Conservation (phyloP, 1,140 invertebrate species). For the Octopus bimaculoides region DNA sequence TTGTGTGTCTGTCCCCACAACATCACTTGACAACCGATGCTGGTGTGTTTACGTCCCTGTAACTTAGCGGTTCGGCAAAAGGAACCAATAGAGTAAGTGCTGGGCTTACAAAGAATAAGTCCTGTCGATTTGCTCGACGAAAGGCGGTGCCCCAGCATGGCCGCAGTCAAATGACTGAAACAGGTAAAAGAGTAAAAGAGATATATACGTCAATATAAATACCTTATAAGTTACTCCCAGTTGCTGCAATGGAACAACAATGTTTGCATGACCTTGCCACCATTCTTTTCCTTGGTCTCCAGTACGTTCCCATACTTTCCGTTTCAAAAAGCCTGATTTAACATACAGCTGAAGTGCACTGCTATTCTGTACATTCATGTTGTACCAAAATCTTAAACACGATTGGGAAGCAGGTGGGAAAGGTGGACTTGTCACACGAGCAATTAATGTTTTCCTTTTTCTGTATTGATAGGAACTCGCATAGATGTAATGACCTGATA, state of each 20-base stretch:
- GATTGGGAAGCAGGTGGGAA: slow-evolving; percentile 35
- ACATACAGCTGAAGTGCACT: slow-evolving; percentile 37
- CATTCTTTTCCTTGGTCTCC: slow-evolving; percentile 49
- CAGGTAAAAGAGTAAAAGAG: too few relatives aligned
- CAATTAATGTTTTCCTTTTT: slow-evolving; percentile 34
- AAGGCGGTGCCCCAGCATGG: too few relatives aligned
- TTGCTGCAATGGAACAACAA: background rate
- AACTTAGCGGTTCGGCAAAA: too few relatives aligned
- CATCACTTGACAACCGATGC: too few relatives aligned
- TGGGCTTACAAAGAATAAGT: too few relatives aligned
- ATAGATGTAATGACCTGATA: slow-evolving; percentile 47
- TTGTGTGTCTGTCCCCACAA: too few relatives aligned
- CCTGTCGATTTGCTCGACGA: too few relatives aligned
- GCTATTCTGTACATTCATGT: slow-evolving; percentile 33
- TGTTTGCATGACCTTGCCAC: slow-evolving; percentile 21
- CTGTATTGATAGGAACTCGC: slow-evolving; percentile 34
- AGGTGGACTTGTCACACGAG: slow-evolving; percentile 35
- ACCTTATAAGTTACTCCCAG: background rate
- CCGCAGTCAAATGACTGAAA: too few relatives aligned
- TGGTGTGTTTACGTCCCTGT: too few relatives aligned
- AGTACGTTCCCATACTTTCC: slow-evolving; percentile 35
- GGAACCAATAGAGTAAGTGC: too few relatives aligned
- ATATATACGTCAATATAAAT: too few relatives aligned
- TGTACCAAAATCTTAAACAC: slow-evolving; percentile 48
- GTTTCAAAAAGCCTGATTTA: background rate